Percentiles rank a stretch among this genome's conserved stretches.
phyloP scores from a whole-genome alignment of 2,888 invertebrate species.

The Perithous albicinctus region DNA sequence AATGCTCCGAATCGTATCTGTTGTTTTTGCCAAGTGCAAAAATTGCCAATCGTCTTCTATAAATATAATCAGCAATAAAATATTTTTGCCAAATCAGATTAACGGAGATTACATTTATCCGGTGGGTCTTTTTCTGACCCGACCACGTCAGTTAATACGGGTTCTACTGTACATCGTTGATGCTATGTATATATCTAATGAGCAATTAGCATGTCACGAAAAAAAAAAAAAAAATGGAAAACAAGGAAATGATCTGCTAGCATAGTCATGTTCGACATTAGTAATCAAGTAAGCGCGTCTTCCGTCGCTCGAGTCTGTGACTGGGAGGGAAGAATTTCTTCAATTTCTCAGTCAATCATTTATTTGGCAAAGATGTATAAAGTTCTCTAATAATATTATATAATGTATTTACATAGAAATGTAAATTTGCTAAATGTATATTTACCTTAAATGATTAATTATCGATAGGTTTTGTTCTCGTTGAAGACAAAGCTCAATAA shows the following conservation, averaged over 20 bases:
- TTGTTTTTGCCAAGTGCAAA: too few species aligned
- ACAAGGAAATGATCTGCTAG: conserved; percentile 16
- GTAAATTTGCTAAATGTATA: conserved; percentile 50
- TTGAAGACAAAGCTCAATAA: conserved; percentile 16
- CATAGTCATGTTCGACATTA: conserved; percentile 31
- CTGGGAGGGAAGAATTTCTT: conserved; percentile 16
- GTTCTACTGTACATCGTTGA: too few species aligned
- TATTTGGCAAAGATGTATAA: conserved; percentile 39
- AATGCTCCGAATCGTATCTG: too few species aligned
- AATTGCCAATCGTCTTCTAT: too few species aligned
- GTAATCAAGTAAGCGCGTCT: conserved; percentile 52
- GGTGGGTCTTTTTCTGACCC: too few species aligned
- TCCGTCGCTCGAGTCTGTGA: conserved; percentile 31
- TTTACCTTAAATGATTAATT: conserved; percentile 24
- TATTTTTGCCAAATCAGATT: too few species aligned
- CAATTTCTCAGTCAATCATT: conserved; percentile 35
- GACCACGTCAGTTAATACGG: too few species aligned
- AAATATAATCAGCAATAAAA: too few species aligned
- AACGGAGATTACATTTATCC: too few species aligned
- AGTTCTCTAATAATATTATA: conserved; percentile 41
- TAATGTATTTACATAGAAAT: conserved; percentile 54
- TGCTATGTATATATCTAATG: conserved; percentile 18
- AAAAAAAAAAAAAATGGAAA: too few species aligned
- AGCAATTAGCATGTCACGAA: conserved; percentile 38
- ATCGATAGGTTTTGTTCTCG: conserved; percentile 16